Base-by-base conservation (phyloP, 2,113 vertebrate genomes). In the Chiloscyllium plagiosum region DNA sequence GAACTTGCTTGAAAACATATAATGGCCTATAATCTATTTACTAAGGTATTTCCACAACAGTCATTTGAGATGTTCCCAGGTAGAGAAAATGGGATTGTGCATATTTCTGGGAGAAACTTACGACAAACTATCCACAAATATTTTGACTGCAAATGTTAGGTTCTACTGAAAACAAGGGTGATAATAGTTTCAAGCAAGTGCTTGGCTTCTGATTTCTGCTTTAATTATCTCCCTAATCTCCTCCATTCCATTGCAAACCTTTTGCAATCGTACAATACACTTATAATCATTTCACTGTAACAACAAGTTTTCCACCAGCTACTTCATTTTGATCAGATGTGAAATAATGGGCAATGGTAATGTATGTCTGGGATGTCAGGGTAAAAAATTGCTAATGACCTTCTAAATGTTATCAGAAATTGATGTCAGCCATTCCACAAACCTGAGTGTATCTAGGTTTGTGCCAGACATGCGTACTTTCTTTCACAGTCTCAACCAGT, bases 361-460 rank as follows among this genome's bases (percentile, higher is more conserved):
- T 72, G 37, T 72, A 52, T 47, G 69, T 33, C 69, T 95, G 94
- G 93, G 8, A 72, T 29, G 50, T 76, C 66, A 29, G 37, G 29
- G 52, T 13, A 7, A 26, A 72, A 95, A 50, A 33, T 76, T 33
- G 26, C 52, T 95, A 26, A 72, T 95, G 69, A 72, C 24, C 94
- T 94, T 72, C 68, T 26, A 95, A 72, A 69, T 95, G 26, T 95
- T 95, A 52, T 72, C 47, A 68, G 37, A 70, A 95, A 95, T 50
- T 95, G 94, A 95, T 76, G 94, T 95, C 94, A 95, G 94, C 69
- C n/a, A 50, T 70, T 94, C 68, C 37, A 70, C 42, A 94, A 42
- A 26, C 68, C 37, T 42, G 69, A 52, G 22, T 47, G 26, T 29
- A 76, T 26, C 12, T 94, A 95, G 1, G 33, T 72, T 76, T 76